These are phyloP conservation scores for Sycophila sp. DNA, from an alignment of 1,140 invertebrate species.

Conservation along the genomic window DNA sequence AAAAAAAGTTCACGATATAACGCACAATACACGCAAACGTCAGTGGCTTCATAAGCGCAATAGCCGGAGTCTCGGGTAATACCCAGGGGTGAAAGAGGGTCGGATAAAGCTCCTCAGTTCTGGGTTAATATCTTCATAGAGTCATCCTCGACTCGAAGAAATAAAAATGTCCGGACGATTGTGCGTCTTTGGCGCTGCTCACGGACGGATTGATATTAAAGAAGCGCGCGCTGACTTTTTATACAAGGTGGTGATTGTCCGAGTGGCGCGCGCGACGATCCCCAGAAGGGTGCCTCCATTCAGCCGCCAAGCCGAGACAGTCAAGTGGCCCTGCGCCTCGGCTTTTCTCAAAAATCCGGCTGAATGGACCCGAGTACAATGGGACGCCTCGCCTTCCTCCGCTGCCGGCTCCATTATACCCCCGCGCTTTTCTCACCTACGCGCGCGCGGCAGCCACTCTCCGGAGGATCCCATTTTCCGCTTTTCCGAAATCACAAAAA, in stretches of 20 bases:
- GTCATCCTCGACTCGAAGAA: slow-evolving; percentile 34
- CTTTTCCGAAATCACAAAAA: slow-evolving; percentile 52
- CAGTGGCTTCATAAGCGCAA: too few relatives aligned
- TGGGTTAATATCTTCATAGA: slow-evolving; percentile 53
- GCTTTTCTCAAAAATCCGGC: slow-evolving; percentile 43
- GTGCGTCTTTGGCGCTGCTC: background rate
- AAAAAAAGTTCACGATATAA: too few relatives aligned
- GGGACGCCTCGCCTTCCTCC: background rate
- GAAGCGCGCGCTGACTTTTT: background rate
- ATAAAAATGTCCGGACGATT: slow-evolving; percentile 47
- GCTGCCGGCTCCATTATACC: background rate
- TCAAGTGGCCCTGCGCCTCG: slow-evolving; percentile 44
- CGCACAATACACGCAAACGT: too few relatives aligned
- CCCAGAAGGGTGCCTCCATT: slow-evolving; percentile 38
- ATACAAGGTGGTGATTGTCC: background rate
- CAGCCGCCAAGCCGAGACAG: slow-evolving; percentile 47
- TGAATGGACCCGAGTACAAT: slow-evolving; percentile 36
- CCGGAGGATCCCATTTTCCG: slow-evolving; percentile 46
- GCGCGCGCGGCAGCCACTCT: slow-evolving; percentile 6
- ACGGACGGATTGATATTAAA: slow-evolving; percentile 26
- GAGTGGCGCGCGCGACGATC: background rate
- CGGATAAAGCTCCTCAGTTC: background rate
- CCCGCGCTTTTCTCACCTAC: background rate
- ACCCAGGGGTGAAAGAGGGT: too few relatives aligned
- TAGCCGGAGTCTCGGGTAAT: too few relatives aligned